phyloP scores from a whole-genome alignment of 1,140 invertebrate species.

The Drosophila prosaltans region DNA sequence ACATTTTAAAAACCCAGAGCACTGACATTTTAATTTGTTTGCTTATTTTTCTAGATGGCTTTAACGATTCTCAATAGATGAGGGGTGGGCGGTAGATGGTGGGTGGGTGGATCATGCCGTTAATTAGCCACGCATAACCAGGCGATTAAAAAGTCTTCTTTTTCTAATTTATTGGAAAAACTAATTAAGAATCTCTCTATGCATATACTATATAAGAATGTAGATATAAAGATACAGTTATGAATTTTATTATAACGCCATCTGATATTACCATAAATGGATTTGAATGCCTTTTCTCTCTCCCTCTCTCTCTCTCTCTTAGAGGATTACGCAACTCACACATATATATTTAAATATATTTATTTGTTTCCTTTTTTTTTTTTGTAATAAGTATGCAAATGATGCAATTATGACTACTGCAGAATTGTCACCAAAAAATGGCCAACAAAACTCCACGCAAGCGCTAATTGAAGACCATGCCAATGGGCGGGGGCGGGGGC shows the following conservation, averaged over 20 bases:
- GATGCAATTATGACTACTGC: constrained; percentile 14
- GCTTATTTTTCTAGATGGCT: constrained; percentile 6
- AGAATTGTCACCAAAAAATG: constrained; percentile 1
- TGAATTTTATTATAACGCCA: constrained; percentile 16
- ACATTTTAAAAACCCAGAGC: constrained; percentile 14
- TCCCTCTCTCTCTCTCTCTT: not conserved
- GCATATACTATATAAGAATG: not conserved
- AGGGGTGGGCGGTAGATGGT: too few species aligned
- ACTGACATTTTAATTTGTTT: constrained; percentile 21
- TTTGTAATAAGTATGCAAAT: constrained; percentile 15
- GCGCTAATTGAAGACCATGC: constrained; percentile 17
- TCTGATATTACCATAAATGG: constrained; percentile 4
- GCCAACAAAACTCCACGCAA: not conserved
- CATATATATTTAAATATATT: not conserved
- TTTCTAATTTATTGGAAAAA: constrained; percentile 13
- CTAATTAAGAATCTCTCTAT: constrained; percentile 14
- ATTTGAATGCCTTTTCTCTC: too few species aligned
- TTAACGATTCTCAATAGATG: constrained; percentile 1
- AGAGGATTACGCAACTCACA: not conserved
- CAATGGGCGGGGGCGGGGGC: not conserved
- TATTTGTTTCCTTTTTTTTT: not conserved
- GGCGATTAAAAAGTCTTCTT: constrained; percentile 7
- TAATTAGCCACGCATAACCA: constrained; percentile 15
- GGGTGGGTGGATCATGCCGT: too few species aligned
- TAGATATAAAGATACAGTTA: constrained; percentile 3